A percentile compares a stretch with the other conserved stretches of the same genome.
Conservation (phyloP, 2,113 vertebrate genomes). For the Amphiprion ocellaris region DNA sequence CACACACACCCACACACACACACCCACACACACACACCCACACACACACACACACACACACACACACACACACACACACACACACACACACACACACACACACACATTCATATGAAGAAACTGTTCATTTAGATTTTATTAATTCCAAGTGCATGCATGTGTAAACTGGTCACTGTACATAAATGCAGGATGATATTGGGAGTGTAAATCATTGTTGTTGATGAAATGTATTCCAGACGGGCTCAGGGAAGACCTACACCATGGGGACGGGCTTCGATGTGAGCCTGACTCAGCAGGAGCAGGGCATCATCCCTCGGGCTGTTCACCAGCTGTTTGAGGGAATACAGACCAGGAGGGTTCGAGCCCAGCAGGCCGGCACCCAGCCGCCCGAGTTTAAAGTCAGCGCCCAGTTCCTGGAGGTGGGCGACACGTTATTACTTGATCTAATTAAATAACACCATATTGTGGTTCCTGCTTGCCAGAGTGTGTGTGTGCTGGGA, state of each 20-base stretch:
- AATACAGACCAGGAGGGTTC: slow-evolving; percentile 85
- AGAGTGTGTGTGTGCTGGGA: background rate
- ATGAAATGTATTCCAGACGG: slow-evolving; percentile 86
- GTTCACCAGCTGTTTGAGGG: slow-evolving; percentile 93
- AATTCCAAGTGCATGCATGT: background rate
- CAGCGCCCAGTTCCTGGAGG: slow-evolving; percentile 98
- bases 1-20: too few species aligned
- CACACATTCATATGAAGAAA: background rate
- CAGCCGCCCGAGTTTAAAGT: slow-evolving; percentile 95
- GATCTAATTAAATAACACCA: background rate
- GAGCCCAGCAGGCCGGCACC: slow-evolving; percentile 82
- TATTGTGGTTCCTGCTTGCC: slow-evolving; percentile 18
- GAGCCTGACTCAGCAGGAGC: slow-evolving; percentile 84
- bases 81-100: too few species aligned
- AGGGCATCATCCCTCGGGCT: slow-evolving; percentile 95
- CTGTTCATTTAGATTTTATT: background rate
- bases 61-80: too few species aligned
- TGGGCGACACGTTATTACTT: slow-evolving; percentile 60
- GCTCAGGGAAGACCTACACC: slow-evolving; percentile 95
- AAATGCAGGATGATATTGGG: background rate
- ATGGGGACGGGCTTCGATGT: slow-evolving; percentile 97
- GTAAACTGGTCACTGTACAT: background rate
- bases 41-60: too few species aligned
- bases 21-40: too few species aligned
- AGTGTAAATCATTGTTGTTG: background rate